Evolutionary conservation across 2,113 vertebrate species (phyloP).

Genomic region (Thomomys bottae): DNA sequence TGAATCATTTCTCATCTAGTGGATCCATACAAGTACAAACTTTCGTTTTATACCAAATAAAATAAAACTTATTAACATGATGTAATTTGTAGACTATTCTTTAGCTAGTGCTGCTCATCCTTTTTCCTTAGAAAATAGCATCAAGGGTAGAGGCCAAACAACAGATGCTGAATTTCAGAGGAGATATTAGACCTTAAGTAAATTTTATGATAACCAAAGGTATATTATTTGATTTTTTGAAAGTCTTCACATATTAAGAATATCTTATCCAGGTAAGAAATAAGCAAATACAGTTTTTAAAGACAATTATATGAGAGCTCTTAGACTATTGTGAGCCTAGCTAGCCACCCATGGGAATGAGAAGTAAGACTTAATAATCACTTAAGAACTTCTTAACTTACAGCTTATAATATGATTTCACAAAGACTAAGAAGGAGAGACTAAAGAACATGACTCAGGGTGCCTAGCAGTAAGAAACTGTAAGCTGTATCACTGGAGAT

Average conservation of each 20-base stretch:
- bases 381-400: not conserved
- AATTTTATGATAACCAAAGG: not conserved
- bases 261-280: not conserved
- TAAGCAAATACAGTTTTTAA: not conserved
- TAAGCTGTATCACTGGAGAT: not conserved
- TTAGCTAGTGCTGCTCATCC: not conserved
- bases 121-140: not conserved
- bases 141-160: not conserved
- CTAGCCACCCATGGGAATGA: not conserved
- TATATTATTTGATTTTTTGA: not conserved
- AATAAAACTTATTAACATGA: constrained; percentile 9
- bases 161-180: not conserved
- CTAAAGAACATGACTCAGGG: not conserved
- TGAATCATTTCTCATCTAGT: not conserved
- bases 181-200: not conserved
- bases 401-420: not conserved
- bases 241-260: not conserved
- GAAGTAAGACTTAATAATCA: too few relatives aligned
- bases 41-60: constrained; percentile 14
- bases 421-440: too few relatives aligned
- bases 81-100: not conserved
- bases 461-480: not conserved
- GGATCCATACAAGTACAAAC: not conserved
- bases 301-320: not conserved
- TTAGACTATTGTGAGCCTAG: not conserved